phyloP scores from a whole-genome alignment of 35 echinoderm and acorn worm species.

The Apostichopus californicus region DNA sequence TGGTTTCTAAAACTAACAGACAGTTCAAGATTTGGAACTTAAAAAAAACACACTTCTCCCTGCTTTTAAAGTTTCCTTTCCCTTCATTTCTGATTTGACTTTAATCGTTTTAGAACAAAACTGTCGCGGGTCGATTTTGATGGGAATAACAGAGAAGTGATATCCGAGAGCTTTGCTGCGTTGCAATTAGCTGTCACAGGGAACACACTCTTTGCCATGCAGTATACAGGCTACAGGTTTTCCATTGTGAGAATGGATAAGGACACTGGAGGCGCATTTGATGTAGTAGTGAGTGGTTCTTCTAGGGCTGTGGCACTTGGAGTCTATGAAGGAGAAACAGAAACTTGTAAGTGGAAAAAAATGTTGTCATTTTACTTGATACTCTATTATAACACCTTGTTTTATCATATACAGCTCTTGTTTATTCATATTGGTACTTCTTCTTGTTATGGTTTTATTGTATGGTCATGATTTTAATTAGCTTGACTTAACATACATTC shows the following conservation, averaged over 20 bases:
- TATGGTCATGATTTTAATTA: no score
- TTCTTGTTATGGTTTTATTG: no score
- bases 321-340: background rate
- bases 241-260: background rate
- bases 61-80: no score
- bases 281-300: no score
- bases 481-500: no score
- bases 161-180: background rate
- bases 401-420: no score
- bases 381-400: no score
- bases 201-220: background rate
- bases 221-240: background rate
- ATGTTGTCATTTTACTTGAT: no score
- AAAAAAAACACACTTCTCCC: background rate
- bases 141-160: slow-evolving; percentile 7
- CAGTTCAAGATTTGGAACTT: no score
- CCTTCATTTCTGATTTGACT: no score
- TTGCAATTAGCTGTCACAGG: background rate
- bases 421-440: no score
- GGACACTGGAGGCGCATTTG: background rate
- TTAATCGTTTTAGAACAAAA: background rate
- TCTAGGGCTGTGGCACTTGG: background rate
- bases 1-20: no score
- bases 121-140: background rate
- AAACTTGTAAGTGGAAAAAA: background rate